Percentiles rank a stretch among this genome's conserved stretches.
phyloP scores from a whole-genome alignment of 2,797 vertebrate genomes.

The Danio jaintianensis region DNA sequence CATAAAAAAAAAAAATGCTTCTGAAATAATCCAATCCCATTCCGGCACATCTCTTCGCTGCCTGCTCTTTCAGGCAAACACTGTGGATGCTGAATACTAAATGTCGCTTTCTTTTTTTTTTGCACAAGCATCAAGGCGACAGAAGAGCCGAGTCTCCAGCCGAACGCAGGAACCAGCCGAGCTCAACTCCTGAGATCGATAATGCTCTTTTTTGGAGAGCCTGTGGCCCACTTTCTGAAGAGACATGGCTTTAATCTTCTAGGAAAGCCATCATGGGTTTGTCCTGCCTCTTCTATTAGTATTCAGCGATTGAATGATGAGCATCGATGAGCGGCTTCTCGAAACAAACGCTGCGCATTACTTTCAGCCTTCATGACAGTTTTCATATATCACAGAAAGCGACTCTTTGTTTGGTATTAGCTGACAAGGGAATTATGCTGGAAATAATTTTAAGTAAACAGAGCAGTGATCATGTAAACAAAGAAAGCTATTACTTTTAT shows the following conservation, averaged over 20 bases:
- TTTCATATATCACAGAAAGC: background rate
- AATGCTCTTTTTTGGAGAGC: slow-evolving; percentile 32
- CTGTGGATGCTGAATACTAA: slow-evolving; percentile 39
- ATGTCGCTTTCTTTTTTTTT: slow-evolving; percentile 13
- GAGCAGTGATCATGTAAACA: slow-evolving; percentile 1
- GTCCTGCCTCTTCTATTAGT: slow-evolving; percentile 22
- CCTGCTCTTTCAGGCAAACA: slow-evolving; percentile 51
- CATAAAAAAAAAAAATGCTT: slow-evolving; percentile 59
- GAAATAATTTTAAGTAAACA: slow-evolving; percentile 15
- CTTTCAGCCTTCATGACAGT: background rate
- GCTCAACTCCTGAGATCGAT: slow-evolving; percentile 52
- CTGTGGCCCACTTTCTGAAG: slow-evolving; percentile 39
- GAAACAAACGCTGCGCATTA: background rate
- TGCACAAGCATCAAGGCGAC: slow-evolving; percentile 31
- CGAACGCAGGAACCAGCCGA: slow-evolving; percentile 28
- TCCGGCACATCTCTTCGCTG: slow-evolving; percentile 42
- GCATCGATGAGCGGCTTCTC: background rate
- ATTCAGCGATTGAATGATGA: slow-evolving; percentile 18
- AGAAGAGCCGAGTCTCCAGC: slow-evolving; percentile 44
- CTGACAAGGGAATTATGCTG: slow-evolving; percentile 1
- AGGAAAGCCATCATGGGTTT: slow-evolving; percentile 22
- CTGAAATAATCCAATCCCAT: slow-evolving; percentile 60
- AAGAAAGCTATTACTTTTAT: slow-evolving; percentile 16
- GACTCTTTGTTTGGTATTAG: background rate
- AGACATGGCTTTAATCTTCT: slow-evolving; percentile 40